Evolutionary conservation across 2,797 vertebrate genomes (phyloP).

Genomic region (Hirundo rustica): DNA sequence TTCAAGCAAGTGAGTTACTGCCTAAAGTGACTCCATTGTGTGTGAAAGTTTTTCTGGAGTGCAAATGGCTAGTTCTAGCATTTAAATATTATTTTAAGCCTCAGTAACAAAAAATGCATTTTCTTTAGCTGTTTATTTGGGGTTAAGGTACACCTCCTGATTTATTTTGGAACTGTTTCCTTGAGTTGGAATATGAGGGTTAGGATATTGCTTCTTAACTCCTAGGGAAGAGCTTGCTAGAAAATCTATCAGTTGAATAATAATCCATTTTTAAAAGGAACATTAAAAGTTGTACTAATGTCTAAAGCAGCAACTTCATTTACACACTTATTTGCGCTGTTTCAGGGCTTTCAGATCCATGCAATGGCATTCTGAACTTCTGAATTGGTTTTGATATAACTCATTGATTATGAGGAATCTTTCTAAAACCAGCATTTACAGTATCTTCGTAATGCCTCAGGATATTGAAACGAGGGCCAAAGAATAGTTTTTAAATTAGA

Average conservation of each 20-base stretch:
- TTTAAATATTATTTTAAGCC: background rate
- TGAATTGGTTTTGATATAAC: background rate
- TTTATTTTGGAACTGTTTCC: background rate
- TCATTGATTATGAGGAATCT: background rate
- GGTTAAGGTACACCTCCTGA: background rate
- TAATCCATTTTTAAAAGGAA: background rate
- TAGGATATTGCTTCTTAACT: background rate
- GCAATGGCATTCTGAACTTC: background rate
- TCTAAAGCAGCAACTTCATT: background rate
- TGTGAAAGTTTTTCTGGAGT: background rate
- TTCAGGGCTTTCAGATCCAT: background rate
- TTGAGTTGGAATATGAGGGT: background rate
- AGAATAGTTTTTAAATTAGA: background rate
- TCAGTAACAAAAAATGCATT: background rate
- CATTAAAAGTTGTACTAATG: background rate
- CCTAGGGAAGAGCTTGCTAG: background rate
- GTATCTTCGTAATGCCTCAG: background rate
- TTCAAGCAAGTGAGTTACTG: background rate
- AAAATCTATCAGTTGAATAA: background rate
- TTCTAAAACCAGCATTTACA: background rate
- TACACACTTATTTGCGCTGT: background rate
- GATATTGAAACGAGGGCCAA: background rate
- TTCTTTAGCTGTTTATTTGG: background rate
- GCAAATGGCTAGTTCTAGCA: background rate
- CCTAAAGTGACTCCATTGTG: background rate